Percentiles rank a stretch among this genome's conserved stretches.
phyloP scores from a whole-genome alignment of 1,140 invertebrate species.

The Lycorma delicatula region DNA sequence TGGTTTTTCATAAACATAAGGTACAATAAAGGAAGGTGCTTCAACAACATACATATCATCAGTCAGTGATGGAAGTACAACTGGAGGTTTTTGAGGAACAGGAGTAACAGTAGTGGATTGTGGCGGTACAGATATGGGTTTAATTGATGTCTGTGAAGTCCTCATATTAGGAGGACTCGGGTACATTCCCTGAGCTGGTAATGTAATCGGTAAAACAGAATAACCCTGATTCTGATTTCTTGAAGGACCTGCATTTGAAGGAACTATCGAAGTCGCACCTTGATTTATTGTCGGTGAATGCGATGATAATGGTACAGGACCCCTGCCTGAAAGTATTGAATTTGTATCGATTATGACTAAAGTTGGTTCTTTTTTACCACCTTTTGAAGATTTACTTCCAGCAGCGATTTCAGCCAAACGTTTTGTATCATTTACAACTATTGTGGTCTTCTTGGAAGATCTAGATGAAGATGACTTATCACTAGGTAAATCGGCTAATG shows the following conservation, averaged over 20 bases:
- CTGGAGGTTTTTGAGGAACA: constrained; percentile 41
- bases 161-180: constrained; percentile 29
- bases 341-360: constrained; percentile 72
- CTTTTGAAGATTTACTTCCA: constrained; percentile 43
- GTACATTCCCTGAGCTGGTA: constrained; percentile 48
- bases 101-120: constrained; percentile 33
- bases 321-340: constrained; percentile 55
- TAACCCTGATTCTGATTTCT: constrained; percentile 18
- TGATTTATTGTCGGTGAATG: neutral
- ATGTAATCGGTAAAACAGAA: constrained; percentile 26
- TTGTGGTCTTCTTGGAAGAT: constrained; percentile 50
- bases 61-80: constrained; percentile 65
- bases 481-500: constrained; percentile 45
- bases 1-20: constrained; percentile 86
- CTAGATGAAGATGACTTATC: constrained; percentile 39
- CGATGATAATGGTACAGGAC: constrained; percentile 46
- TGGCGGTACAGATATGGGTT: constrained; percentile 8
- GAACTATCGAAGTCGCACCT: constrained; percentile 7
- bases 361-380: constrained; percentile 62
- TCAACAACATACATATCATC: constrained; percentile 87
- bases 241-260: constrained; percentile 25
- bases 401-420: constrained; percentile 58
- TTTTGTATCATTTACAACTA: constrained; percentile 65
- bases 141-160: constrained; percentile 16
- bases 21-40: constrained; percentile 83